Evolutionary conservation across 2,113 vertebrate genomes (phyloP), one percentile per base, ranked within the genome.

Genomic region (Brachionichthys hirsutus): DNA sequence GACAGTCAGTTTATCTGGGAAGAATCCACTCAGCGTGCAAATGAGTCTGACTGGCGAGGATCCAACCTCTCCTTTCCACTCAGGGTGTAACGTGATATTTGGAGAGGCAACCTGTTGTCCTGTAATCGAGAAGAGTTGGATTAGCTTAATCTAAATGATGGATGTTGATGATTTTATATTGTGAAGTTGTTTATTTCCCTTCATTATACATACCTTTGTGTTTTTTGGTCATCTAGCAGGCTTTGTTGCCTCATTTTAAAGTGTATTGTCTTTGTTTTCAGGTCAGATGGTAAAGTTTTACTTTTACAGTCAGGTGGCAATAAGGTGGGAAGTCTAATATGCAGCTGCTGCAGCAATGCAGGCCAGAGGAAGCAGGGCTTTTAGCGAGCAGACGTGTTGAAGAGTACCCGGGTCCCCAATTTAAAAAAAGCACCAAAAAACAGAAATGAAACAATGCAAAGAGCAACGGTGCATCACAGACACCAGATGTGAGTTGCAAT

Each of bases 381-480:
- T 70, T 70, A 77, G 83, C 71, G 55, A 65, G 77, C 67, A 40
- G 70, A 77, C 82, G 64, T 62, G 42, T 69, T 70, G 53, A 59
- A 54, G 60, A 82, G 87, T 62, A 77, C 34, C 59, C 68, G 63
- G 41, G 16, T 42, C 46, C 18, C 45, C 62, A 72, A n/a, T n/a
- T n/a, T n/a, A n/a, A n/a, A n/a, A 77, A 78, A 66, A 76, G 68
- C 13, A 42, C 50, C n/a, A 65, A 73, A 75, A 85, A 50, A 49
- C 54, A 89, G 88, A 91, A 91, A 65, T 82, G 88, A 90, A 84
- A 88, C 54, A 36, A 15, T 2, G 20, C 42, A 12, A 50, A 49
- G 58, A 69, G 68, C 77, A 84, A 73, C 58, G 44, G 60, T 70
- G 85, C 74, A 20, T 77, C 20, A 60, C 73, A 59, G 55, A 70